Base-by-base conservation (phyloP, 1,140 invertebrate genomes). In the Drosophila prosaltans region DNA sequence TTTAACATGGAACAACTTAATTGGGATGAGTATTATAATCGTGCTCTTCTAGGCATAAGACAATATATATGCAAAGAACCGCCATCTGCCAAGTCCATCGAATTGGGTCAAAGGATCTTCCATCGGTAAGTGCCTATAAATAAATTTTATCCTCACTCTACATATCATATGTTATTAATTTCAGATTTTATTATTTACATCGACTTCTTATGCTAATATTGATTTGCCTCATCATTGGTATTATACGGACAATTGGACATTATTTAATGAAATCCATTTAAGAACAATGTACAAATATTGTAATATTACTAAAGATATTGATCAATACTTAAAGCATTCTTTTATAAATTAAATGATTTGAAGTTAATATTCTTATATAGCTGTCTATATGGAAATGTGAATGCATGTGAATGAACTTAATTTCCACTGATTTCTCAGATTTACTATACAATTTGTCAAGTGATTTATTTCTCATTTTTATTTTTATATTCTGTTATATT, bases 1-100 rank as follows among this genome's bases (percentile, higher is more conserved):
- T 96, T 96, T 81, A 95, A 95, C 75, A 94, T 97, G 68, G 90
- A 90, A 0, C 91, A 93, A 1, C 91, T 97, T 51, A 93, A 95
- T 59, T 97, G 96, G 96, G 78, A 92, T 0, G 82, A 93, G 7
- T 95, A 95, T 78, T 93, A 95, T 2, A 77, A 92, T 7, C 91
- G 91, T 21, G 94, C 95, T 68, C 92, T 95, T 1, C 84, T 92
- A 75, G 96, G 96, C 30, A 91, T 95, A 28, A 92, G 95, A 41
- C 92, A 94, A 3, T 96, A 95, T 81, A 69, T 97, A 8, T 91
- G 95, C 1, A 95, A 96, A 62, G 96, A 97, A 55, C 94, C 95
- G 64, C 81, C 94, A 1, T 94, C 93, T 1, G 24, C 57, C 11
- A 69, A 85, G 61, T 95, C 95, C 1, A 74, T 96, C 28, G 93